Percentiles rank a stretch among this genome's conserved stretches.
Evolutionary conservation across 2,113 vertebrate genomes (phyloP).

Genomic region (Scomber japonicus): DNA sequence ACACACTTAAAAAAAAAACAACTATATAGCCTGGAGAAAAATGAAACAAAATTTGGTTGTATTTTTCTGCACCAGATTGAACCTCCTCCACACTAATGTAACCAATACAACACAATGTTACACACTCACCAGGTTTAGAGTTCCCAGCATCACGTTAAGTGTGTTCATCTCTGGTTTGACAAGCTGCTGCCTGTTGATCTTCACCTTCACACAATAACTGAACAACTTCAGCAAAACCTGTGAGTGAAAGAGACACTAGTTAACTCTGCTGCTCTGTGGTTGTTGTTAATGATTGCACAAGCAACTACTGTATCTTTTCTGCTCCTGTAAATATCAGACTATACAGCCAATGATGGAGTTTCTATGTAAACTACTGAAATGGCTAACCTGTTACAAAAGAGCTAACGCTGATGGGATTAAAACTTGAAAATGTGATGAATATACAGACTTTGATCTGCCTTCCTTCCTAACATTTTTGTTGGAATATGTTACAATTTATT

Average conservation of each 20-base stretch:
- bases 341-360: no score
- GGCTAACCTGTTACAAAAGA: no score
- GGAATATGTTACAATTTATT: no score
- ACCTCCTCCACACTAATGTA: neutral
- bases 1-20: neutral
- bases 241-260: neutral
- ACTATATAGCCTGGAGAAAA: neutral
- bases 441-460: no score
- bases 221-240: conserved; percentile 97
- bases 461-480: no score
- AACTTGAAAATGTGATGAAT: no score
- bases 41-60: neutral
- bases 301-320: no score
- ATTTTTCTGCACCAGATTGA: neutral
- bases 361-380: no score
- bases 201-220: conserved; percentile 98
- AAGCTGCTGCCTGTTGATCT: conserved; percentile 96
- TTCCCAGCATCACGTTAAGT: conserved; percentile 98
- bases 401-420: no score
- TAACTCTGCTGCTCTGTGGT: neutral
- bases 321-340: no score
- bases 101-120: neutral
- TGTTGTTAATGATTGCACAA: neutral
- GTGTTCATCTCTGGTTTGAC: conserved; percentile 99
- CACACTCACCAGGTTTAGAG: conserved; percentile 92